phyloP scores from a whole-genome alignment of 2,113 vertebrate genomes.

The Sterna hirundo region DNA sequence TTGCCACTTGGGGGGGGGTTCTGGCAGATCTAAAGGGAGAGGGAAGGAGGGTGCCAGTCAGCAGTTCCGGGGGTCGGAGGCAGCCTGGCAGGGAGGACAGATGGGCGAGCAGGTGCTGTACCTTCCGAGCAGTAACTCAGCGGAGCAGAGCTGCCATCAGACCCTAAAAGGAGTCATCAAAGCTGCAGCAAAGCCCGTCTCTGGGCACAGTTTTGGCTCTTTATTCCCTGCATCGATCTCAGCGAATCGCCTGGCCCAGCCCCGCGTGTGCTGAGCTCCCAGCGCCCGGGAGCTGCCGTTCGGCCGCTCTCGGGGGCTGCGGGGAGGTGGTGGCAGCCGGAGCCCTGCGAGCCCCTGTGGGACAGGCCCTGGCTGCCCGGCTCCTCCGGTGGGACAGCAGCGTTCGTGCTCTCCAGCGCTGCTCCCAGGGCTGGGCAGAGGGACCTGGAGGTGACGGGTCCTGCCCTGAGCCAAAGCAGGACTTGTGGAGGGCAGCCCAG shows the following conservation, averaged over 20 bases:
- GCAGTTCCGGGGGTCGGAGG: not conserved
- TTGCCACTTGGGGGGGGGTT: not conserved
- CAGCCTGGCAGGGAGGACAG: conserved; percentile 22
- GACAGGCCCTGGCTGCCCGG: not conserved
- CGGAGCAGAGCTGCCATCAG: conserved; percentile 40
- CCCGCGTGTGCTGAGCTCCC: not conserved
- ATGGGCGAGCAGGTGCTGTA: conserved; percentile 56
- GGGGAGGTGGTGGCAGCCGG: not conserved
- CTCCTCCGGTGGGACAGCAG: fast-evolving
- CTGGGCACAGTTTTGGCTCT: not conserved
- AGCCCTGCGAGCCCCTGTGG: not conserved
- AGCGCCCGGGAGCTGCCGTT: fast-evolving
- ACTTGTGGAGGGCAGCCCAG: not conserved
- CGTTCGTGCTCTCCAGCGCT: not conserved
- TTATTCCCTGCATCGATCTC: not conserved
- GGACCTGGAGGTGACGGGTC: fast-evolving
- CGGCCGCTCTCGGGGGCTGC: fast-evolving
- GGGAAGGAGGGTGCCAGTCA: conserved; percentile 8
- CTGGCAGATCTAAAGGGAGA: not conserved
- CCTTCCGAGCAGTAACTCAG: conserved; percentile 25
- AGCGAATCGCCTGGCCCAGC: fast-evolving
- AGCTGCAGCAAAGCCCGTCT: not conserved
- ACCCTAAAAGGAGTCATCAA: conserved; percentile 46
- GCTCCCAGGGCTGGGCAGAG: not conserved
- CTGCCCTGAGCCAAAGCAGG: not conserved